Conservation (phyloP, 1,140 invertebrate species). For the Drosophila sulfurigaster region DNA sequence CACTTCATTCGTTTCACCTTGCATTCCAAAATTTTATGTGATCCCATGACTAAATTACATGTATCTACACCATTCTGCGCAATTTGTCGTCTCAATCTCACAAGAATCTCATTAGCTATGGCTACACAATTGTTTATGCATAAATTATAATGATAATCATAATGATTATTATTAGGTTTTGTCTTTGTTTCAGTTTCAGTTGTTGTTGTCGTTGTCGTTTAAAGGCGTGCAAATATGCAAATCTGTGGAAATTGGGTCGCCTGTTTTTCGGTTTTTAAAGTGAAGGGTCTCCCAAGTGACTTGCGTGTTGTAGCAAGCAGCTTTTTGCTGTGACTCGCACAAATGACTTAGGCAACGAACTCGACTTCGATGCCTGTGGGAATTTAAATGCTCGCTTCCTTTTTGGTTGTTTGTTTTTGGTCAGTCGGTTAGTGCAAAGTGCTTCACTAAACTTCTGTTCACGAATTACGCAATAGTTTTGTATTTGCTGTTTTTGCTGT, state of each 20-base stretch:
- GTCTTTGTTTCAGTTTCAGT: slow-evolving; percentile 47
- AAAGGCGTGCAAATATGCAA: slow-evolving; percentile 56
- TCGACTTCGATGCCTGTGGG: slow-evolving; percentile 16
- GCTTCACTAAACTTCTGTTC: slow-evolving; percentile 14
- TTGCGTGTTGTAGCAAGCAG: slow-evolving; percentile 25
- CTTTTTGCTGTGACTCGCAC: slow-evolving; percentile 10
- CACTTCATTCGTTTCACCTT: neutral
- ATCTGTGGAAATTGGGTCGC: slow-evolving; percentile 71
- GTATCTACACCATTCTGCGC: slow-evolving; percentile 1
- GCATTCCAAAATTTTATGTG: slow-evolving; percentile 2
- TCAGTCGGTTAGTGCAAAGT: slow-evolving; percentile 8
- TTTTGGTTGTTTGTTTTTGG: neutral
- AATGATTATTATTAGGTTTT: slow-evolving; percentile 32
- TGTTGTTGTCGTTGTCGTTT: slow-evolving; percentile 44
- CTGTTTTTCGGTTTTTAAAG: slow-evolving; percentile 26
- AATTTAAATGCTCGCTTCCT: slow-evolving; percentile 31
- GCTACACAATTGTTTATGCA: slow-evolving; percentile 41
- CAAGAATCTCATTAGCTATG: slow-evolving; percentile 43
- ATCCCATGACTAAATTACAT: slow-evolving; percentile 35
- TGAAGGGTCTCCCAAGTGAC: slow-evolving; percentile 57
- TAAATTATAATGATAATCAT: slow-evolving; percentile 41
- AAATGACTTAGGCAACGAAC: slow-evolving; percentile 30
- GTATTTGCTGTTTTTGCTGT: slow-evolving; percentile 6
- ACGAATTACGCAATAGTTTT: slow-evolving; percentile 15
- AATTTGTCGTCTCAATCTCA: slow-evolving; percentile 6